A percentile compares a stretch with the other conserved stretches of the same genome.
These are phyloP conservation scores for Pectinophora gossypiella DNA, from an alignment of 1,140 invertebrate genomes.

Conservation along the genomic window DNA sequence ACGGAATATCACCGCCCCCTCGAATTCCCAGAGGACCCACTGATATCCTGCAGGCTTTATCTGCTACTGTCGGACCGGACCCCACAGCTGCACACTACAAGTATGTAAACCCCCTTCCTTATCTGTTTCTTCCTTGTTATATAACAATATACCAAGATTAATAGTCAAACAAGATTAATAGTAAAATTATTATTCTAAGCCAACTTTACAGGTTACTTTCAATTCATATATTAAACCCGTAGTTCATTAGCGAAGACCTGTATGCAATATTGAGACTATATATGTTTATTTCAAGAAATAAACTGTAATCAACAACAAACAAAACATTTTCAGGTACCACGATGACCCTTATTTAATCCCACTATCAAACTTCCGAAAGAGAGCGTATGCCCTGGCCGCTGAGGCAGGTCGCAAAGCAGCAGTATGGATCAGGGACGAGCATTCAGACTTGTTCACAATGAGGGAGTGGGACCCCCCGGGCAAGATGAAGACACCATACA, in stretches of 20 bases:
- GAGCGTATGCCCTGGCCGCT: constrained; percentile 86
- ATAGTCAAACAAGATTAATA: too few species aligned
- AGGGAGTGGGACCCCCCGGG: constrained; percentile 81
- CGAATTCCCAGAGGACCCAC: constrained; percentile 85
- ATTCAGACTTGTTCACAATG: constrained; percentile 84
- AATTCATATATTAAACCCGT: too few species aligned
- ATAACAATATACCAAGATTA: too few species aligned
- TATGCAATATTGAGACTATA: too few species aligned
- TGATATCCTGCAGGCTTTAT: constrained; percentile 88
- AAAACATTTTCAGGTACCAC: constrained; percentile 82
- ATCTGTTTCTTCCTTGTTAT: too few species aligned
- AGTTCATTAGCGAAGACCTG: too few species aligned
- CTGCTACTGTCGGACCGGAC: constrained; percentile 84
- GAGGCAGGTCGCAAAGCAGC: constrained; percentile 93
- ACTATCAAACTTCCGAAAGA: constrained; percentile 82
- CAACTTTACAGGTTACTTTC: too few species aligned
- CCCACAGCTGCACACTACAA: constrained; percentile 89
- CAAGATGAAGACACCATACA: constrained; percentile 62
- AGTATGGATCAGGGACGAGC: constrained; percentile 87
- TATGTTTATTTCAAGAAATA: too few species aligned
- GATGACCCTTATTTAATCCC: constrained; percentile 94
- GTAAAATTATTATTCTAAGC: too few species aligned
- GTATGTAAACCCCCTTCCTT: too few species aligned
- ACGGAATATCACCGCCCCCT: constrained; percentile 75
- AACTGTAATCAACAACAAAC: too few species aligned